Percentiles rank a stretch among this genome's conserved stretches.
Evolutionary conservation across 2,797 vertebrate species (phyloP).

Genomic region (Sardinella longiceps): DNA sequence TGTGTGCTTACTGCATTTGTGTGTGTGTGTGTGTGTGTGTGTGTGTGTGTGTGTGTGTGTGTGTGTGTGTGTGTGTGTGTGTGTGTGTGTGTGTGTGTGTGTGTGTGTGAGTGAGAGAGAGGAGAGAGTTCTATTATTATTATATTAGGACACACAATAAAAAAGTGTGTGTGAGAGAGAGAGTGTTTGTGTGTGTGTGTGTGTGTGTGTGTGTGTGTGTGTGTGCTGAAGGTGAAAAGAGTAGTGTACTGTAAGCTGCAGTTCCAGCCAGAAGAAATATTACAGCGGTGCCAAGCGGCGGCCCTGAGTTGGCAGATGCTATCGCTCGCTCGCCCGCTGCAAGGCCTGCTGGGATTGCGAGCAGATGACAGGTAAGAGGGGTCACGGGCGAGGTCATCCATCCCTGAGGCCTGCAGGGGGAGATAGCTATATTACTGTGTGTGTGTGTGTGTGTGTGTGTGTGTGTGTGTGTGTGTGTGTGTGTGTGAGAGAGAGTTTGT

Average conservation of each 20-base stretch:
- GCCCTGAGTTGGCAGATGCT: background rate
- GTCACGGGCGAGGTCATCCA: background rate
- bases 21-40: background rate
- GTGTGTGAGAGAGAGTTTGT: too few relatives aligned
- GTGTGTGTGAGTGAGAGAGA: background rate
- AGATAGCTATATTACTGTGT: too few relatives aligned
- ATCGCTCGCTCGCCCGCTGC: background rate
- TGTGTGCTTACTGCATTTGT: background rate
- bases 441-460: too few relatives aligned
- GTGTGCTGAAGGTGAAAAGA: background rate
- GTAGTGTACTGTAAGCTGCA: background rate
- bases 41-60: background rate
- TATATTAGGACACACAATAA: too few relatives aligned
- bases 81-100: too few relatives aligned
- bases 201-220: background rate
- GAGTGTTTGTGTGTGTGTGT: background rate
- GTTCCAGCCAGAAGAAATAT: background rate
- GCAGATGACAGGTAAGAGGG: background rate
- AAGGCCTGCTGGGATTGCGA: background rate
- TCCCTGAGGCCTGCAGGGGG: too few relatives aligned
- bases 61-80: too few relatives aligned
- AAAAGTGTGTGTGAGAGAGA: too few relatives aligned
- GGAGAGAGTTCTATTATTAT: too few relatives aligned
- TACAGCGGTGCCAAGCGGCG: background rate
- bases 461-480: too few relatives aligned